phyloP scores from a whole-genome alignment of 2,113 vertebrate species.

The Pandion haliaetus region DNA sequence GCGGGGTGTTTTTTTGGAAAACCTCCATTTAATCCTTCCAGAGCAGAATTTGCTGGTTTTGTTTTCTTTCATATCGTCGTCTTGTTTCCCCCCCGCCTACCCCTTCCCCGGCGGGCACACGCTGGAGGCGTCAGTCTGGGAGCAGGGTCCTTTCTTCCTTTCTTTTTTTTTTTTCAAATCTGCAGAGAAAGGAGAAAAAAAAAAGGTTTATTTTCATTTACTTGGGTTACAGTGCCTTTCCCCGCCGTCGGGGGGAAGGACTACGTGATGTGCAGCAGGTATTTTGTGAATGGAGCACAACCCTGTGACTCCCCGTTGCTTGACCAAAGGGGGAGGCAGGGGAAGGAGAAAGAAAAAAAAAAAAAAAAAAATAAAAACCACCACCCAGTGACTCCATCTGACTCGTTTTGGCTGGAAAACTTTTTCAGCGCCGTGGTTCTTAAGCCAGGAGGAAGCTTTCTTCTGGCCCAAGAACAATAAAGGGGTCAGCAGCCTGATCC shows the following conservation, averaged over 20 bases:
- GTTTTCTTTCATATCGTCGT: background rate
- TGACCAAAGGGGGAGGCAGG: slow-evolving; percentile 27
- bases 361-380: background rate
- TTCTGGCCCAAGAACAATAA: slow-evolving; percentile 85
- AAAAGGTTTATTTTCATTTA: slow-evolving; percentile 66
- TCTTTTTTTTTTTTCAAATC: background rate
- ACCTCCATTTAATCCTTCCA: slow-evolving; percentile 64
- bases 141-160: slow-evolving; percentile 22
- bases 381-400: slow-evolving; percentile 51
- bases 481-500: slow-evolving; percentile 81
- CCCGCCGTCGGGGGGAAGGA: slow-evolving; percentile 29
- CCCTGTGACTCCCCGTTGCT: slow-evolving; percentile 59
- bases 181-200: background rate
- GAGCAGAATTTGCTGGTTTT: slow-evolving; percentile 57
- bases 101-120: background rate
- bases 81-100: background rate
- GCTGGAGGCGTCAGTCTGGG: slow-evolving; percentile 40
- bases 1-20: slow-evolving; percentile 49
- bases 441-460: slow-evolving; percentile 78
- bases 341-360: slow-evolving; percentile 31
- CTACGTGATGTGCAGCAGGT: slow-evolving; percentile 85
- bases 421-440: slow-evolving; percentile 52
- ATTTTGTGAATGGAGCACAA: slow-evolving; percentile 72
- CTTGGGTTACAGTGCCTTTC: slow-evolving; percentile 47
- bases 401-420: slow-evolving; percentile 68